Evolutionary conservation across 1,140 invertebrate genomes (phyloP).

Genomic region (Hypothenemus hampei): DNA sequence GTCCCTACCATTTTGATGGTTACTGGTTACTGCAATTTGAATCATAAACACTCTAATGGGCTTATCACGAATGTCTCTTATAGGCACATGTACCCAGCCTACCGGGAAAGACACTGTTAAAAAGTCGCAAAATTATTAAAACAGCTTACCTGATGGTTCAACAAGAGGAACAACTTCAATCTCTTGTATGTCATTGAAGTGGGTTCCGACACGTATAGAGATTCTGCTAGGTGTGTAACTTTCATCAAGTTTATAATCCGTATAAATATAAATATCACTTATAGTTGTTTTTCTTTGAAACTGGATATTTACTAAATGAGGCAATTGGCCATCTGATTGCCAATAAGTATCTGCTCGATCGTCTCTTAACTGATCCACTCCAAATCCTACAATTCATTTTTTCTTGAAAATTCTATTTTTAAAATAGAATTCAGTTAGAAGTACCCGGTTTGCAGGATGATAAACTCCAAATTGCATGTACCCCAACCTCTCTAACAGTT

Average conservation of each 20-base stretch:
- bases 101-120: conserved; percentile 25
- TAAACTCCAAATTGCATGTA: conserved; percentile 95
- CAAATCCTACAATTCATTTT: conserved; percentile 70
- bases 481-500: conserved; percentile 87
- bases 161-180: conserved; percentile 90
- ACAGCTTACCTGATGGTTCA: conserved; percentile 70
- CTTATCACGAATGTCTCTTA: conserved; percentile 82
- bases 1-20: conserved; percentile 97
- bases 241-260: conserved; percentile 97
- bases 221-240: conserved; percentile 97
- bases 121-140: neutral
- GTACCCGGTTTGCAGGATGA: conserved; percentile 96
- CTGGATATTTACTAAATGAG: conserved; percentile 97
- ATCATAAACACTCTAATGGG: conserved; percentile 94
- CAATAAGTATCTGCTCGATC: conserved; percentile 96
- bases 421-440: neutral
- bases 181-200: conserved; percentile 98
- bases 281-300: conserved; percentile 95
- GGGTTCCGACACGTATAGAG: conserved; percentile 89
- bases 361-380: conserved; percentile 93
- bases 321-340: conserved; percentile 98
- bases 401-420: neutral
- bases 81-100: conserved; percentile 92
- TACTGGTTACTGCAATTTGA: conserved; percentile 94
- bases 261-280: conserved; percentile 93